Percentiles rank a stretch among this genome's conserved stretches.
phyloP scores from a whole-genome alignment of 1,140 invertebrate genomes.

The Dinothrombium tinctorium region DNA sequence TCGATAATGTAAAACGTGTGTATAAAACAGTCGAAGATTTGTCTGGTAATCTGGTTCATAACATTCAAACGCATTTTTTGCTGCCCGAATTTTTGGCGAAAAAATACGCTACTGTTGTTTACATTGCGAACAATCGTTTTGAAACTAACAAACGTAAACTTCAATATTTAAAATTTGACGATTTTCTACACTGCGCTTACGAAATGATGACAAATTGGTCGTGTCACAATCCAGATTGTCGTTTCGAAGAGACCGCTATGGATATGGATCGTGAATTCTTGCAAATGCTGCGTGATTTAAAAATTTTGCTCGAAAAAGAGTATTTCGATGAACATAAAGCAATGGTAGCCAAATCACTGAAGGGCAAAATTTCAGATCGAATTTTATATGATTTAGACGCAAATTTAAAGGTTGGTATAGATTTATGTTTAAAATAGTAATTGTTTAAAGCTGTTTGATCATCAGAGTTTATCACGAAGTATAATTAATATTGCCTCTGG shows the following conservation, averaged over 20 bases:
- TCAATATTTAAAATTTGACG: conserved; percentile 59
- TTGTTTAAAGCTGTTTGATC: too few species aligned
- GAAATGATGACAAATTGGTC: conserved; percentile 75
- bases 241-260: conserved; percentile 19
- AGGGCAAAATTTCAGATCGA: conserved; percentile 7
- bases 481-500: conserved; percentile 58
- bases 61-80: conserved; percentile 60
- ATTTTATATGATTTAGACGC: conserved; percentile 18
- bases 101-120: conserved; percentile 71
- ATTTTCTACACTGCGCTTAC: conserved; percentile 65
- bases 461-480: conserved; percentile 47
- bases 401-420: too few species aligned
- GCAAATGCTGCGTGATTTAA: conserved; percentile 55
- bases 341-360: conserved; percentile 5
- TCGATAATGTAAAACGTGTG: conserved; percentile 84
- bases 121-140: conserved; percentile 69
- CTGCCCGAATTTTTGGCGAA: conserved; percentile 50
- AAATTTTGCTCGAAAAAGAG: conserved; percentile 63
- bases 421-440: too few species aligned
- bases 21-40: conserved; percentile 80
- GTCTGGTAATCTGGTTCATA: conserved; percentile 55
- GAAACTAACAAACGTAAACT: conserved; percentile 77
- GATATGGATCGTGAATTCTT: conserved; percentile 82
- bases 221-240: conserved; percentile 20
- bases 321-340: conserved; percentile 19